These are phyloP conservation scores for Dasyurus viverrinus DNA, from an alignment of 2,113 vertebrate genomes.

Conservation along the genomic window DNA sequence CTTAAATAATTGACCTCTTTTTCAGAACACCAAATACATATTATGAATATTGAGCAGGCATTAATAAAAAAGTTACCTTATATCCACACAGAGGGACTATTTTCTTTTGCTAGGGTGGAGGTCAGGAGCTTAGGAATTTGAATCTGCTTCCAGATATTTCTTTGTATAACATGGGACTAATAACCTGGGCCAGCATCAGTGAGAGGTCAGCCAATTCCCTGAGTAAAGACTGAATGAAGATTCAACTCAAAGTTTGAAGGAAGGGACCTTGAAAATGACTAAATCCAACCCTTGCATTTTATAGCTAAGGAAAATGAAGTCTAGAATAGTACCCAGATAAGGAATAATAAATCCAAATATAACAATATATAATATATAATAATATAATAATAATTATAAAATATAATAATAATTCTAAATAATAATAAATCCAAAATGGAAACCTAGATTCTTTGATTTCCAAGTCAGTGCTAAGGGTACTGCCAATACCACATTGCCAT, in stretches of 20 bases:
- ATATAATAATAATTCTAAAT: too few relatives aligned
- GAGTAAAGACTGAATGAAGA: not conserved
- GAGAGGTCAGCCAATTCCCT: not conserved
- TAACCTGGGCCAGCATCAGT: not conserved
- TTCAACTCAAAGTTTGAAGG: not conserved
- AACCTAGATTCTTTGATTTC: not conserved
- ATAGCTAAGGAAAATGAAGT: not conserved
- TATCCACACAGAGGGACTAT: not conserved
- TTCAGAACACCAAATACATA: not conserved
- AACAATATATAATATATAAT: too few relatives aligned
- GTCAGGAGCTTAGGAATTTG: not conserved
- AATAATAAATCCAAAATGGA: not conserved
- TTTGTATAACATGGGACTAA: not conserved
- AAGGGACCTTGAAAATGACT: not conserved
- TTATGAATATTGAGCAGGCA: not conserved
- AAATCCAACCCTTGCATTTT: not conserved
- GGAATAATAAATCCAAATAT: not conserved
- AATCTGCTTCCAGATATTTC: not conserved
- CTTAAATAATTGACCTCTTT: accelerated
- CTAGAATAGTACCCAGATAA: not conserved
- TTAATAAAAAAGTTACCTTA: not conserved
- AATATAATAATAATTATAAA: too few relatives aligned
- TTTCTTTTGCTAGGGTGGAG: not conserved
- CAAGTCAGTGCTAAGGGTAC: not conserved
- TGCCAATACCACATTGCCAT: not conserved